phyloP scores from a whole-genome alignment of 2,797 vertebrate species.

The Emydoidea blandingii region DNA sequence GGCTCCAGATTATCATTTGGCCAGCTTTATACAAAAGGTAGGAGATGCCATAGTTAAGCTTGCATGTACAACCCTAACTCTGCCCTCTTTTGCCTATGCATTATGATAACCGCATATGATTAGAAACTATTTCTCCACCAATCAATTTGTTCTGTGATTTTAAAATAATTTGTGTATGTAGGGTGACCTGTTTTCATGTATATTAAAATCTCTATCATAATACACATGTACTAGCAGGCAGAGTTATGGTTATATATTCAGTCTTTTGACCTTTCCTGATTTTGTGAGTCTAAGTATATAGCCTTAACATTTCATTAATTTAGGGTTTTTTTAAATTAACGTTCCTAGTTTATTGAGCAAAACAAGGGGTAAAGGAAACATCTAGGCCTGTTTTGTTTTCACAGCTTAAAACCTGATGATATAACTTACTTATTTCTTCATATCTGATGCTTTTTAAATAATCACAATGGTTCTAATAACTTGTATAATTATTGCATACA shows the following conservation, averaged over 20 bases:
- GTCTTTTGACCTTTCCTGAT: background rate
- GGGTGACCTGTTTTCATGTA: background rate
- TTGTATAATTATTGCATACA: constrained; percentile 23
- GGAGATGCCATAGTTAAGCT: background rate
- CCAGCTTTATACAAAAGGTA: constrained; percentile 16
- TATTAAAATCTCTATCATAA: background rate
- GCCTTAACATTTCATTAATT: background rate
- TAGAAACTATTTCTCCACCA: background rate
- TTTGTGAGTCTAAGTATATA: background rate
- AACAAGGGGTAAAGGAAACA: background rate
- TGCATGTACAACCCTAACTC: background rate
- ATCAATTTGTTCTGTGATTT: background rate
- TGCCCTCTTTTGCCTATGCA: background rate
- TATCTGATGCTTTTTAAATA: constrained; percentile 27
- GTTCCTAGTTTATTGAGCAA: background rate
- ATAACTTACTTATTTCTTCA: background rate
- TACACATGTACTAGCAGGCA: background rate
- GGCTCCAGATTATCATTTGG: background rate
- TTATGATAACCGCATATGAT: background rate
- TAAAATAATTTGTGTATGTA: background rate
- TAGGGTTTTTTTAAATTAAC: background rate
- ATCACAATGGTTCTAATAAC: background rate
- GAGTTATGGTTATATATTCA: background rate
- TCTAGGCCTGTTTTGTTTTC: background rate
- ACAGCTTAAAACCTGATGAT: background rate